Evolutionary conservation across 1,140 invertebrate species (phyloP).

Genomic region (Meloidogyne floridensis): DNA sequence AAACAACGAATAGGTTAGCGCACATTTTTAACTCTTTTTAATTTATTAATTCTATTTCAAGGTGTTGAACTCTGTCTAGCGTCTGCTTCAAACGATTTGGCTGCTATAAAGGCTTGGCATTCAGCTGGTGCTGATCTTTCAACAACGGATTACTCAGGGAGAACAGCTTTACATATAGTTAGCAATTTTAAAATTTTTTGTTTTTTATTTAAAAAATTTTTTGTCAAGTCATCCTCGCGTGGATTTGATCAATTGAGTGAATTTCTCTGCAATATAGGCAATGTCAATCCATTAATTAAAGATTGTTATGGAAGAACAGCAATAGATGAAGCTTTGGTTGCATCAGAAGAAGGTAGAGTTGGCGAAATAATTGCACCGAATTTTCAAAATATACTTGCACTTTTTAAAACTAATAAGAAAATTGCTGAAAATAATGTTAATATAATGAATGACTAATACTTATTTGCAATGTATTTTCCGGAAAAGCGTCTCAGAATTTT

Average conservation of each 20-base stretch:
- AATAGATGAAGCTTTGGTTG: slow-evolving; percentile 25
- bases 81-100: slow-evolving; percentile 53
- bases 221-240: slow-evolving; percentile 33
- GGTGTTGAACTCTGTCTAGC: slow-evolving; percentile 62
- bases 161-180: slow-evolving; percentile 64
- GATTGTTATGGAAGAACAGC: slow-evolving; percentile 52
- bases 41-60: slow-evolving; percentile 30
- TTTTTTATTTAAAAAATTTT: slow-evolving; percentile 16
- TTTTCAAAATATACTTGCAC: slow-evolving; percentile 25
- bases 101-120: slow-evolving; percentile 56
- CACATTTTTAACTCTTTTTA: neutral
- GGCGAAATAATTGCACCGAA: slow-evolving; percentile 24
- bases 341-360: slow-evolving; percentile 16
- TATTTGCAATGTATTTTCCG: too few relatives aligned
- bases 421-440: neutral
- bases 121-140: slow-evolving; percentile 58
- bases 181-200: slow-evolving; percentile 30
- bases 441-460: too few relatives aligned
- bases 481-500: too few relatives aligned
- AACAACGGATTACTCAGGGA: slow-evolving; percentile 59
- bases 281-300: slow-evolving; percentile 29
- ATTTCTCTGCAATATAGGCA: slow-evolving; percentile 47
- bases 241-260: slow-evolving; percentile 38
- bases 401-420: neutral
- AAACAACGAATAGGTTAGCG: slow-evolving; percentile 47